Conservation (phyloP, 2,888 invertebrate genomes). For the Onchidella celtica region DNA sequence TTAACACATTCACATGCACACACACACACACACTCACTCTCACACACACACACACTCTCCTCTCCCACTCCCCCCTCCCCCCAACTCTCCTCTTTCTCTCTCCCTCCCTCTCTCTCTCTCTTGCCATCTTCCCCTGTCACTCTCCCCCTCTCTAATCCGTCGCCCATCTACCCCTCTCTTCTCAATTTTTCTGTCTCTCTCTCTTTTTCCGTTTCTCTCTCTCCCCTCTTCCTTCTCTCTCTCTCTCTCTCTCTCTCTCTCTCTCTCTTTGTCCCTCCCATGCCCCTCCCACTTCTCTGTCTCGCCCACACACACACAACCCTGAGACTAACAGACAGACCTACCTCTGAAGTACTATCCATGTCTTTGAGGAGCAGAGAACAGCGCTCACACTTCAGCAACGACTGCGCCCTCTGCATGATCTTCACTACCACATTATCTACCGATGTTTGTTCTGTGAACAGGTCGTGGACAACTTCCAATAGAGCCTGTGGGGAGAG, state of each 20-base stretch:
- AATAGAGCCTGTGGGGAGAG: constrained; percentile 80
- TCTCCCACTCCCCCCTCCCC: neutral
- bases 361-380: constrained; percentile 82
- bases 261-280: neutral
- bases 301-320: no score
- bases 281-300: neutral
- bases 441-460: constrained; percentile 82
- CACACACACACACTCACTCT: no score
- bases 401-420: constrained; percentile 82
- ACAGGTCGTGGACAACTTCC: constrained; percentile 83
- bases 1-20: no score
- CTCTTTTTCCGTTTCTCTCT: neutral
- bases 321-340: no score
- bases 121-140: no score
- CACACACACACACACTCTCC: no score
- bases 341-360: constrained; percentile 79
- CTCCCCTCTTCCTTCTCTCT: neutral
- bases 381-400: constrained; percentile 82
- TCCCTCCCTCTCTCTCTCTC: constrained; percentile 20
- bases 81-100: neutral
- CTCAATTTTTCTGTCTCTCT: neutral
- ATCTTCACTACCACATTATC: constrained; percentile 82
- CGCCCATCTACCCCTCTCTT: neutral
- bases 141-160: neutral
- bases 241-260: neutral